Base-by-base conservation (phyloP, 2,113 vertebrate genomes). In the Accipiter cooperii region DNA sequence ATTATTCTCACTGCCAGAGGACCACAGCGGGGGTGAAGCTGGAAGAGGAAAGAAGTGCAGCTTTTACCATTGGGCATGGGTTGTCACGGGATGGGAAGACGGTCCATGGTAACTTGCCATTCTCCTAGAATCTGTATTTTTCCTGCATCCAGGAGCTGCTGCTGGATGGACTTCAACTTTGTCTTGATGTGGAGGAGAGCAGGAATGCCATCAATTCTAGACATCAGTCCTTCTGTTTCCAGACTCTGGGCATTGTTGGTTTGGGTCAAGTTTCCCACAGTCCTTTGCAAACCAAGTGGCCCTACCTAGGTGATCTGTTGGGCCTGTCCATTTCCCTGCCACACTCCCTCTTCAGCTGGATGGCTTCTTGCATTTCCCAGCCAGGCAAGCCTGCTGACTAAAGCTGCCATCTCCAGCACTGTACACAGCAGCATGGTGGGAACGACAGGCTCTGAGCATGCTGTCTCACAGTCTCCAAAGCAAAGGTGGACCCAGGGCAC, bases 1-100 rank as follows among this genome's bases (percentile, higher is more conserved):
- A 5, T 54, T 78, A 42, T 60, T 71, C 20, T 75, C 40, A 19
- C 52, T 84, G 65, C 22, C 5, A 6, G 60, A 84, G n/a, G 42
- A 57, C 40, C 0, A 1, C 49, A 83, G 58, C 0, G 0, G 1
- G 20, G 18, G 15, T 4, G 2, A 57, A 36, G 22, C 25, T 91
- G 81, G 58, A 49, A 85, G 44, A 92, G 29, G 55, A 82, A 79
- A 73, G 52, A 79, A 54, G 17, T 79, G 36, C 52, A 85, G 49
- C 10, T 63, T 79, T 87, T 85, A 66, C 63, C 51, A 18, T n/a
- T 80, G 51, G 36, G 13, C 36, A 13, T 38, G 55, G 60, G 10
- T 17, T 60, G 29, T 21, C 74, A 38, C 42, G 65, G 49, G 20
- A n/a, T 58, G 26, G 57, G 69, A 90, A 87, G 65, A 82, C 79